Evolutionary conservation across 1,140 invertebrate genomes (phyloP).

Genomic region (Pseudomyrmex flavicornis): DNA sequence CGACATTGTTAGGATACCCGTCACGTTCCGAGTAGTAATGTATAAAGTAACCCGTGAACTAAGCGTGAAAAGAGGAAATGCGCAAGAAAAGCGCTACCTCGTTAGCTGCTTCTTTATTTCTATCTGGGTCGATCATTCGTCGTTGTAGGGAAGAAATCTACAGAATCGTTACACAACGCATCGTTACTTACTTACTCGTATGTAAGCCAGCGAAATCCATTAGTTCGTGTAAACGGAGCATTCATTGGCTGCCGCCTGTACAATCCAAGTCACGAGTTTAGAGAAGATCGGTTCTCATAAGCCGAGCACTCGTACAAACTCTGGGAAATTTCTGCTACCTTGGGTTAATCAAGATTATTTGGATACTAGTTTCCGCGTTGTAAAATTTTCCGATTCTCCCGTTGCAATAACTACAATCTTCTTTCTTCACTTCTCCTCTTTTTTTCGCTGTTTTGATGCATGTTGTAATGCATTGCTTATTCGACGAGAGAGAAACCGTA

Average conservation of each 20-base stretch:
- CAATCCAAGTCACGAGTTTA: conserved; percentile 51
- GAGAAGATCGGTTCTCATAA: conserved; percentile 47
- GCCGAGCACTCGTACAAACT: conserved; percentile 37
- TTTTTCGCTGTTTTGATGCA: background rate
- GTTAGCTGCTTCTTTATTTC: conserved; percentile 71
- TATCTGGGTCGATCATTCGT: conserved; percentile 72
- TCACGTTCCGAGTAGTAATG: conserved; percentile 65
- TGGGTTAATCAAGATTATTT: conserved; percentile 47
- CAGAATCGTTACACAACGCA: conserved; percentile 61
- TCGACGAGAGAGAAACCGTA: conserved; percentile 31
- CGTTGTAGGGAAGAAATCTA: conserved; percentile 54
- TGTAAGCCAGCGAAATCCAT: conserved; percentile 41
- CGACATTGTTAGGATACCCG: conserved; percentile 65
- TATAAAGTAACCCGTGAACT: conserved; percentile 61
- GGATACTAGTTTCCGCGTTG: background rate
- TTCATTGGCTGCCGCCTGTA: conserved; percentile 30
- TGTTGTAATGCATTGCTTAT: conserved; percentile 48
- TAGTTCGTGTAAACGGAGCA: conserved; percentile 57
- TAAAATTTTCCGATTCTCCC: conserved; percentile 50
- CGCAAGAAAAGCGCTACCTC: conserved; percentile 61
- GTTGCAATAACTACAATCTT: conserved; percentile 10
- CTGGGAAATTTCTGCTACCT: conserved; percentile 35
- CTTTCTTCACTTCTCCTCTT: background rate
- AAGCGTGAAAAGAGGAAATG: conserved; percentile 62
- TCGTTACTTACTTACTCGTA: conserved; percentile 61